Evolutionary conservation across 2,888 invertebrate species (phyloP).

Genomic region (Apodemia duryi): DNA sequence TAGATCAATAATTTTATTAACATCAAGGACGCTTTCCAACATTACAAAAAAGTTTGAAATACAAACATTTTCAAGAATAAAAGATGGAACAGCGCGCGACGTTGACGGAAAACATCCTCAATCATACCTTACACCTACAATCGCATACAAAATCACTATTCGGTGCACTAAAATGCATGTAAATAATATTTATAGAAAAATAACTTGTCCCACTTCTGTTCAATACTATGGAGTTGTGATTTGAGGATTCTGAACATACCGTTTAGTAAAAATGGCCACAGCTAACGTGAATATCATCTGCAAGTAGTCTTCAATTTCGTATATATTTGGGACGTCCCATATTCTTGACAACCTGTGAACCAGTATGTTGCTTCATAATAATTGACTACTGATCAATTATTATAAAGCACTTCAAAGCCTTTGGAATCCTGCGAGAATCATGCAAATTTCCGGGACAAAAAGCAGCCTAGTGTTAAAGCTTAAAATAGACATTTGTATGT

Average conservation of each 20-base stretch:
- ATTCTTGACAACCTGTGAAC: no score
- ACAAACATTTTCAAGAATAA: slow-evolving; percentile 22
- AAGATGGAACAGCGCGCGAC: slow-evolving; percentile 22
- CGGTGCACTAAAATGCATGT: slow-evolving; percentile 48
- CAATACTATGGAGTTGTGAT: slow-evolving; percentile 43
- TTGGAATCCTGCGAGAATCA: not conserved
- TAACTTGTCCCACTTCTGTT: slow-evolving; percentile 49
- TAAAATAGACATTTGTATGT: no score
- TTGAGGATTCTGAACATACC: no score
- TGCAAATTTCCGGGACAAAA: not conserved
- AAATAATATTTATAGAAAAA: slow-evolving; percentile 62
- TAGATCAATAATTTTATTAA: slow-evolving; percentile 10
- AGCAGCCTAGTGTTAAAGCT: no score
- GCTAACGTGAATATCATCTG: not conserved
- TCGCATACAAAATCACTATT: slow-evolving; percentile 54
- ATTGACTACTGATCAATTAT: no score
- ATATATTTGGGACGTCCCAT: no score
- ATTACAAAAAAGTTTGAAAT: slow-evolving; percentile 27
- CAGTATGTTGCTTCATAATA: no score
- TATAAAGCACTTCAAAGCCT: no score
- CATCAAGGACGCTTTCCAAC: slow-evolving; percentile 44
- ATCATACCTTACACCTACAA: slow-evolving; percentile 42
- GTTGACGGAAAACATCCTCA: slow-evolving; percentile 45
- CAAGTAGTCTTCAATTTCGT: no score
- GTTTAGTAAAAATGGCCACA: no score